A percentile compares a stretch with the other conserved stretches of the same genome.
These are phyloP conservation scores for Camponotus vicinus DNA, from an alignment of 1,140 invertebrate genomes.

Conservation along the genomic window DNA sequence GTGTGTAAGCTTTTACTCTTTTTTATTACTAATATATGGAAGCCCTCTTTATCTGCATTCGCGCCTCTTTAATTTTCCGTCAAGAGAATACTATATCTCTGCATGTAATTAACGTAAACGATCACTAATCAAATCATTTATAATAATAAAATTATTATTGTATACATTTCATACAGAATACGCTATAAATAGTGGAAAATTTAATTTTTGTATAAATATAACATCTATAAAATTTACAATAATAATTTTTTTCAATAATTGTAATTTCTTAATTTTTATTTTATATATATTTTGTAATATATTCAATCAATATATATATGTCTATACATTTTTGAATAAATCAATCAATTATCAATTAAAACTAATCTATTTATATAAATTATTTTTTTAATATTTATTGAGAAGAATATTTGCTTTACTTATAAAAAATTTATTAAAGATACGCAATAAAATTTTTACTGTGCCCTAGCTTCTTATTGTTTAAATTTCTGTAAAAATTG, in stretches of 20 bases:
- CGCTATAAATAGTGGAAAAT: not conserved
- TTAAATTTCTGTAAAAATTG: conserved; percentile 7
- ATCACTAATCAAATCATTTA: not conserved
- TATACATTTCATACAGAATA: too few species aligned
- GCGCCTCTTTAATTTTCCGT: conserved; percentile 38
- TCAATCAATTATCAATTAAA: too few species aligned
- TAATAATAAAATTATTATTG: not conserved
- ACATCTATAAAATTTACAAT: not conserved
- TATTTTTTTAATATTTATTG: not conserved
- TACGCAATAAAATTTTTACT: not conserved
- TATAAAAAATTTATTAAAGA: not conserved
- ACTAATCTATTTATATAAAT: too few species aligned
- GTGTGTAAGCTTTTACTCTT: not conserved
- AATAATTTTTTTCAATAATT: not conserved
- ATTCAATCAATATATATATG: not conserved
- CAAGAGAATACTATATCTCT: not conserved
- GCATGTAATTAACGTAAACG: not conserved
- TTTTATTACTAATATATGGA: not conserved
- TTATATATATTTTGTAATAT: not conserved
- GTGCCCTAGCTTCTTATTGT: not conserved
- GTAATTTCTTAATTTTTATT: too few species aligned
- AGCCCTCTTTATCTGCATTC: not conserved
- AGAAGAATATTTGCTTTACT: not conserved
- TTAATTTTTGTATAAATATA: not conserved
- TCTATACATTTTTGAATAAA: too few species aligned